phyloP scores from a whole-genome alignment of 2,797 vertebrate species.

The Cuculus canorus region DNA sequence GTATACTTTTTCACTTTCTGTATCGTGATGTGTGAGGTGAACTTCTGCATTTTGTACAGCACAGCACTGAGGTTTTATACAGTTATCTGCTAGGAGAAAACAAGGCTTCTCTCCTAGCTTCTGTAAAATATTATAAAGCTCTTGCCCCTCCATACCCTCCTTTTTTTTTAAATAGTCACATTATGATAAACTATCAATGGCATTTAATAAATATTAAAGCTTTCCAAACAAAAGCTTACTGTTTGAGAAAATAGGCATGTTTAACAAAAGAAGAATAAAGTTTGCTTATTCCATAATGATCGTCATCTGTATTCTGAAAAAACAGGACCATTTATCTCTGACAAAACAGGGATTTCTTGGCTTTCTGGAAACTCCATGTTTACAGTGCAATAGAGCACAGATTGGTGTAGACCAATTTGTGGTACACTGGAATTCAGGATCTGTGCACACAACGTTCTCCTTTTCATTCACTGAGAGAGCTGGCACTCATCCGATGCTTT shows the following conservation, averaged over 20 bases:
- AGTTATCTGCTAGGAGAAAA: background rate
- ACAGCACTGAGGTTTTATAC: background rate
- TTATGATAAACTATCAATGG: background rate
- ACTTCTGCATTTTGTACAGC: background rate
- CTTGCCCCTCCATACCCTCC: accelerated
- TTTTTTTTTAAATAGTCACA: background rate
- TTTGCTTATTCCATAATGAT: background rate
- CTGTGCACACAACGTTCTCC: background rate
- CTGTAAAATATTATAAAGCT: background rate
- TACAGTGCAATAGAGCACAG: background rate
- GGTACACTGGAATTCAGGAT: background rate
- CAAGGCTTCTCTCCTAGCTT: background rate
- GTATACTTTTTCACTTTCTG: background rate
- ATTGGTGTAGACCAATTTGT: background rate
- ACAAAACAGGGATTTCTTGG: background rate
- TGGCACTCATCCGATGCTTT: background rate
- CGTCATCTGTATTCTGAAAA: background rate
- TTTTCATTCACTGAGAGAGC: background rate
- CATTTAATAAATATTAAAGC: background rate
- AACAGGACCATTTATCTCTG: background rate
- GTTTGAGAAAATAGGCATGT: background rate
- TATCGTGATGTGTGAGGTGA: accelerated
- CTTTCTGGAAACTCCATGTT: background rate
- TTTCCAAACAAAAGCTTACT: background rate
- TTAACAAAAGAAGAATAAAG: background rate